A percentile compares a stretch with the other conserved stretches of the same genome.
phyloP scores from a whole-genome alignment of 2,888 invertebrate species.

The Agapetus fuscipes region DNA sequence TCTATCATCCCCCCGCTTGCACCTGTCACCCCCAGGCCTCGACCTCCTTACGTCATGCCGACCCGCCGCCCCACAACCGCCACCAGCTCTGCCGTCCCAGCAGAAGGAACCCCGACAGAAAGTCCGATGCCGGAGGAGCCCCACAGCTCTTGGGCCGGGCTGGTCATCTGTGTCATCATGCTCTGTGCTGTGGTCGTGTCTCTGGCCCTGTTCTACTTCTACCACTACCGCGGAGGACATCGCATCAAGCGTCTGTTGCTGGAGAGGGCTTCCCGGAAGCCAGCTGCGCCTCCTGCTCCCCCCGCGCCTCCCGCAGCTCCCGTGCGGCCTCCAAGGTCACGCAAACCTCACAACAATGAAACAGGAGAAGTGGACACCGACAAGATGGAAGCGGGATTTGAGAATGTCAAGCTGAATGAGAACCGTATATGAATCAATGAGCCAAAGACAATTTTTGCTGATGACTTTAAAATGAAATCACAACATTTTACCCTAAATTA shows the following conservation, averaged over 20 bases:
- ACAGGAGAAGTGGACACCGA: conserved; percentile 30
- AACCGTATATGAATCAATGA: conserved; percentile 24
- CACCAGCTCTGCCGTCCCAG: conserved; percentile 32
- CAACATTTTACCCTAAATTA: too few relatives aligned
- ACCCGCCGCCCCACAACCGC: conserved; percentile 33
- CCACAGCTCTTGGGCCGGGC: conserved; percentile 42
- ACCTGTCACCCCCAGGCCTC: conserved; percentile 36
- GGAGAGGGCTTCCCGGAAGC: conserved; percentile 27
- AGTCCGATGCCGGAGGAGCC: conserved; percentile 21
- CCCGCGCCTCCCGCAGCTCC: conserved; percentile 7
- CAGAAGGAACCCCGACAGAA: conserved; percentile 25
- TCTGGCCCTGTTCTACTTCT: conserved; percentile 60
- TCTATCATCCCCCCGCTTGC: conserved; percentile 36
- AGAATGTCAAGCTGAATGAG: conserved; percentile 39
- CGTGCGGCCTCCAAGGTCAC: conserved; percentile 27
- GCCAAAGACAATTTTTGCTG: too few relatives aligned
- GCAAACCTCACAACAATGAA: conserved; percentile 28
- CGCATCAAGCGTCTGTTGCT: conserved; percentile 55
- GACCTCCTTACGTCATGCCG: conserved; percentile 38
- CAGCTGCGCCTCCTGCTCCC: conserved; percentile 35
- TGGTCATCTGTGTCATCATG: conserved; percentile 54
- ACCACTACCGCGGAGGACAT: conserved; percentile 65
- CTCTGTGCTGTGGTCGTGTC: conserved; percentile 55
- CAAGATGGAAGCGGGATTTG: conserved; percentile 40
- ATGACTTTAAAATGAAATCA: too few relatives aligned